A percentile compares a stretch with the other conserved stretches of the same genome.
Evolutionary conservation across 2,797 vertebrate genomes (phyloP).

Genomic region (Bucorvus abyssinicus): DNA sequence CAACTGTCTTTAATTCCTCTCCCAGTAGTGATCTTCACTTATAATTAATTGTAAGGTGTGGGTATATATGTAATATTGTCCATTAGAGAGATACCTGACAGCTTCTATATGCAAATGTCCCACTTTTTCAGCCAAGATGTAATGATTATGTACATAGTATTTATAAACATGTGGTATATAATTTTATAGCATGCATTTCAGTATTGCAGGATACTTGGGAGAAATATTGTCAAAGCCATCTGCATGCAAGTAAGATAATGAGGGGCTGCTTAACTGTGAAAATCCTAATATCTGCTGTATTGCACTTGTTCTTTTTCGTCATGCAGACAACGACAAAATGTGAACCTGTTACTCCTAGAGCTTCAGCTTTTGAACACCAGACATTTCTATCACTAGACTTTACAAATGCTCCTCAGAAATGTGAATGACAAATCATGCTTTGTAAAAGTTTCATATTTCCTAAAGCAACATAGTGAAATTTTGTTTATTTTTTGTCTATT

Average conservation of each 20-base stretch:
- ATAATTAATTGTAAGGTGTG: neutral
- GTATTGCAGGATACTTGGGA: neutral
- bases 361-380: neutral
- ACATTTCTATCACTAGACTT: neutral
- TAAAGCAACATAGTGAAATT: rapidly evolving
- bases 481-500: neutral
- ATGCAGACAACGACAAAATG: neutral
- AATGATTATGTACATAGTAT: neutral
- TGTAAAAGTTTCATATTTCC: neutral
- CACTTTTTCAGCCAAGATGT: neutral
- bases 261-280: conserved; percentile 21
- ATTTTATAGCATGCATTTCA: neutral
- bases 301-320: neutral
- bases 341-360: neutral
- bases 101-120: neutral
- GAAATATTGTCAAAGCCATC: conserved; percentile 31
- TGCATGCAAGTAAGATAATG: conserved; percentile 17
- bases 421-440: neutral
- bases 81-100: neutral
- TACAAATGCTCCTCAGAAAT: neutral
- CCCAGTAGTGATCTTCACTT: neutral
- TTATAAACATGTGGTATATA: conserved; percentile 33
- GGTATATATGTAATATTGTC: neutral
- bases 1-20: neutral
- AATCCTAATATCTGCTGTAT: neutral